Conservation (phyloP, 2,888 invertebrate genomes). For the Calameuta idolon region DNA sequence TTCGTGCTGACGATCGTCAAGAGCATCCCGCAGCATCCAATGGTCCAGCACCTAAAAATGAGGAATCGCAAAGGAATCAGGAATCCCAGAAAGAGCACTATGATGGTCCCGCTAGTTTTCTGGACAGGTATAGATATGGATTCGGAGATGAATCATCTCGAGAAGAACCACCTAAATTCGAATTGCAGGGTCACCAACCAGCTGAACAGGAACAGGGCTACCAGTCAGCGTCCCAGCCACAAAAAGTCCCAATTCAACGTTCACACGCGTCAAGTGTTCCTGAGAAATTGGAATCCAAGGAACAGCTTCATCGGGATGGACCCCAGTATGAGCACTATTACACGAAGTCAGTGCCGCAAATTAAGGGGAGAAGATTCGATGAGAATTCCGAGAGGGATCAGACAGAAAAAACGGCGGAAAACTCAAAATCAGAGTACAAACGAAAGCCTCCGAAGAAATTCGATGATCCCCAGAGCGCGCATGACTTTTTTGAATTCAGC, state of each 20-base stretch:
- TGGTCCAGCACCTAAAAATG: neutral
- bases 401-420: conserved; percentile 14
- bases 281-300: neutral
- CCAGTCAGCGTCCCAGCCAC: neutral
- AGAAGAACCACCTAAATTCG: conserved; percentile 1
- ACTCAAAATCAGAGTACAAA: conserved; percentile 11
- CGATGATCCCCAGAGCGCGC: conserved; percentile 32
- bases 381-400: conserved; percentile 10
- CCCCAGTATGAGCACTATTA: conserved; percentile 9
- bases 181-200: conserved; percentile 1
- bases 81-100: neutral
- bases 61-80: neutral
- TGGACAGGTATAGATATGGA: neutral
- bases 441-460: conserved; percentile 17
- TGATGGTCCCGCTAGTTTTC: neutral
- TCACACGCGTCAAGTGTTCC: neutral
- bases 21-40: neutral
- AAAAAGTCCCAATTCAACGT: neutral
- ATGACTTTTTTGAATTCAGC: conserved; percentile 38
- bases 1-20: neutral
- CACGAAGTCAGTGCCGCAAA: conserved; percentile 2
- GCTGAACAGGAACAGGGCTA: neutral
- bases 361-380: conserved; percentile 18
- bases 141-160: neutral
- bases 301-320: neutral